phyloP scores from a whole-genome alignment of 1,140 invertebrate genomes.

The Temnothorax longispinosus region DNA sequence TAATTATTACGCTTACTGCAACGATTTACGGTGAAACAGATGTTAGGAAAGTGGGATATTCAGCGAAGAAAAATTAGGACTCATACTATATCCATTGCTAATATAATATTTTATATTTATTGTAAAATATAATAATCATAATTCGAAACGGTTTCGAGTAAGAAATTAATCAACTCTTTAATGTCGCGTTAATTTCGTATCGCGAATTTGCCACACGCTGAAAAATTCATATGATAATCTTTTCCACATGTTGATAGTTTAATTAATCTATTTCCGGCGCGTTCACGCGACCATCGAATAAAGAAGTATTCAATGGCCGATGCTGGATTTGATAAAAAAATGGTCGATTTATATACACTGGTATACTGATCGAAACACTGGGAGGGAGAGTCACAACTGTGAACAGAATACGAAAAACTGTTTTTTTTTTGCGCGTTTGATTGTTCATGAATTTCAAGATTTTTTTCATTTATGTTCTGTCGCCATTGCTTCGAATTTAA shows the following conservation, averaged over 20 bases:
- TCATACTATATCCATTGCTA: not conserved
- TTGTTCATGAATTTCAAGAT: not conserved
- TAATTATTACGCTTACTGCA: not conserved
- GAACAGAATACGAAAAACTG: not conserved
- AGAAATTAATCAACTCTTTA: not conserved
- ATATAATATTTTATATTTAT: constrained; percentile 1
- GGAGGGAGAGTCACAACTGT: not conserved
- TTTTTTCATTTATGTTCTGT: not conserved
- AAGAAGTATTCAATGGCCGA: not conserved
- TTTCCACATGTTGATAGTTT: not conserved
- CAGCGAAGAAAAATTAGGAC: constrained; percentile 1
- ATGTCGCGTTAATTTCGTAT: not conserved
- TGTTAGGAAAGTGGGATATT: not conserved
- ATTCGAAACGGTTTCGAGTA: not conserved
- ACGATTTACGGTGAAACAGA: not conserved
- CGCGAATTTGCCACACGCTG: not conserved
- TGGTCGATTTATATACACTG: not conserved
- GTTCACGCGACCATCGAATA: not conserved
- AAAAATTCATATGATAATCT: not conserved
- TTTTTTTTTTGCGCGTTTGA: not conserved
- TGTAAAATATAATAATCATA: not conserved
- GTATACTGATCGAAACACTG: not conserved
- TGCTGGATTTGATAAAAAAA: constrained; percentile 33
- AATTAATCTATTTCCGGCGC: not conserved
- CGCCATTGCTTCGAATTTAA: not conserved